Base-by-base conservation (phyloP, 2,888 invertebrate species). In the Dasypolia templi region DNA sequence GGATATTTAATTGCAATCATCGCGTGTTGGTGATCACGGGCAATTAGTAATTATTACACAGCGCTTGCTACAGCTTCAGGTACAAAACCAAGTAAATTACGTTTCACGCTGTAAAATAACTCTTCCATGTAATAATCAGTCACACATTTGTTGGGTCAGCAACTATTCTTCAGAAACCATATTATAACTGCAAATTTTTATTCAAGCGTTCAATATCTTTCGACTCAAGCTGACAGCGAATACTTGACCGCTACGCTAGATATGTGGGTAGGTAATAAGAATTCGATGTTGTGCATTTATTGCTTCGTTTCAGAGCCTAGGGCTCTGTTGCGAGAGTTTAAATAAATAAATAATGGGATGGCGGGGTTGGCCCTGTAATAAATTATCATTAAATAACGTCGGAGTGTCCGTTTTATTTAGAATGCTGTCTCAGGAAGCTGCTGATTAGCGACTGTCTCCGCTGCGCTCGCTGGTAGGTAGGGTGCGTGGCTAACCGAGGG, bases 381-480 rank as follows among this genome's bases (percentile, higher is more conserved):
- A 67, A 80, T 77, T 51, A 39, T 59, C 58, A 81, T 67, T 81
- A 59, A 59, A 82, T 51, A 61, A 59, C 51, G 68, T 35, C 55
- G 17, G 56, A 73, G 32, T 62, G 68, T 49, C 26, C 17, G 29
- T 46, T 17, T 63, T 79, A 82, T 69, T 69, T 72, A 70, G 69
- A 80, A 51, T 39, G 62, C n/a, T 58, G 76, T 62, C 44, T 72
- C 58, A 66, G 53, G 74, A 82, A 66, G 56, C 62, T 59, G 44
- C 67, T 68, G 68, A 78, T 78, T 82, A 69, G 68, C 55, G 32
- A 12, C 35, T 66, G 73, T 39, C 42, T 61, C 42, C 55, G 59
- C 59, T 64, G 55, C 26, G 55, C 26, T 53, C 42, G 22, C 51
- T 35, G 53, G 49, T 53, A n/a, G 59, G n/a, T 17, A 51, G 63